Evolutionary conservation across 1,140 invertebrate species (phyloP).

Genomic region (Brachionus manjavacas): DNA sequence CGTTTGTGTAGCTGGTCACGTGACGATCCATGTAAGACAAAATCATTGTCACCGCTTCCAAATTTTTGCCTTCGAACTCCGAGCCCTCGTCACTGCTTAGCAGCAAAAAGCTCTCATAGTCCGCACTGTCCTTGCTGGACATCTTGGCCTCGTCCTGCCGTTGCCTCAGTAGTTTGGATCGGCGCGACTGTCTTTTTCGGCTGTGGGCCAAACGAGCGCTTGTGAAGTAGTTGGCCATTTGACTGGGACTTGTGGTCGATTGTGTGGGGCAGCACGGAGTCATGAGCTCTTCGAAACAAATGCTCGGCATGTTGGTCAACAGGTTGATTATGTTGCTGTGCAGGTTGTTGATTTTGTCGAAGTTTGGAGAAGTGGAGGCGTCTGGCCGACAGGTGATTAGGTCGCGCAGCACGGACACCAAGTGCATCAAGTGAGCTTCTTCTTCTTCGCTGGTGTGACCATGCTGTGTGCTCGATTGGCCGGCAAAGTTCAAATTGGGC

Average conservation of each 20-base stretch:
- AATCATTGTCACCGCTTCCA: constrained; percentile 67
- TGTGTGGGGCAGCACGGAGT: constrained; percentile 50
- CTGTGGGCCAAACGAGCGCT: constrained; percentile 5
- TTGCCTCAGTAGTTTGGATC: background rate
- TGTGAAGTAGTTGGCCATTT: constrained; percentile 41
- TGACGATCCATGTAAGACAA: constrained; percentile 65
- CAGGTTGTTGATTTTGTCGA: constrained; percentile 60
- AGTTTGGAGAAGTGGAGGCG: constrained; percentile 67
- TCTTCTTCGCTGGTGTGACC: constrained; percentile 62
- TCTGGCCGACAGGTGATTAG: constrained; percentile 65
- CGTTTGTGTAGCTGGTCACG: constrained; percentile 58
- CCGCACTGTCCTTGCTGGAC: constrained; percentile 38
- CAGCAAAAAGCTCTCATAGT: background rate
- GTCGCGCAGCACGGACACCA: constrained; percentile 69
- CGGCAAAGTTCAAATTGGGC: constrained; percentile 47
- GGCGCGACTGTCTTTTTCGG: constrained; percentile 1
- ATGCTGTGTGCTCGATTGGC: constrained; percentile 45
- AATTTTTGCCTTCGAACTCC: constrained; percentile 66
- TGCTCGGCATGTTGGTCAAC: constrained; percentile 61
- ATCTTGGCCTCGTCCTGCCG: constrained; percentile 49
- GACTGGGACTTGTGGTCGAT: constrained; percentile 45
- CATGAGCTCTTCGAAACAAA: constrained; percentile 62
- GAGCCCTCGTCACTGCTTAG: constrained; percentile 51
- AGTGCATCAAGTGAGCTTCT: constrained; percentile 67
- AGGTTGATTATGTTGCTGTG: constrained; percentile 64